Base-by-base conservation (phyloP, 2,888 invertebrate genomes). In the Zaprionus obscuricornis region DNA sequence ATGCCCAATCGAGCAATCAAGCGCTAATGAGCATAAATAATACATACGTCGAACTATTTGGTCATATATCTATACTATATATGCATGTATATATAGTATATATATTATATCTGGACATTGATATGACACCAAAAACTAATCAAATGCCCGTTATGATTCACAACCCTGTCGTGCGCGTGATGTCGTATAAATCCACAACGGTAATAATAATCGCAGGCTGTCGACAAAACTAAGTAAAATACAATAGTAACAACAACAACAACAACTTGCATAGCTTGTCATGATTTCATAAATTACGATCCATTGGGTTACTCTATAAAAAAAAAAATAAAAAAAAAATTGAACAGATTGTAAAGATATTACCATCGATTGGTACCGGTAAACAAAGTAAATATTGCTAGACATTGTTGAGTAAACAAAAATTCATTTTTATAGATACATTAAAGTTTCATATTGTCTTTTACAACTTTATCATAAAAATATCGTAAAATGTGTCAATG, bases 71-170 rank as follows among this genome's bases (percentile, higher is more conserved):
- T n/a, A n/a, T n/a, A n/a, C n/a, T n/a, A n/a, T n/a, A n/a, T n/a
- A n/a, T n/a, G n/a, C n/a, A 33, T 66, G 33, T 34, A 47, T 26
- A 14, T 2, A 18, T 18, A 10, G 33, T 13, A 40, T 49, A 33
- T 34, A 31, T 11, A 11, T 39, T 10, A 22, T 56, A 46, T 13
- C 42, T 17, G 14, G 29, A 45, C 40, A 56, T 27, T 57, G 45
- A 74, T 66, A 55, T 57, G 71, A 50, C 62, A 74, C 2, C 34
- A 29, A 55, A 31, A 43, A 22, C 51, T 73, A 63, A 79, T 75
- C 66, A 64, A 72, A 29, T 63, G 69, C 18, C 64, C 29, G 34
- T 20, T 55, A 72, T 75, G 69, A 76, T 79, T 73, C 46, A 73
- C 31, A 11, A 36, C 26, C 7, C 17, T 14, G 58, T 55, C 26